A percentile compares a stretch with the other conserved stretches of the same genome.
Evolutionary conservation across 2,888 invertebrate species (phyloP).

Genomic region (Agrilus biguttatus): DNA sequence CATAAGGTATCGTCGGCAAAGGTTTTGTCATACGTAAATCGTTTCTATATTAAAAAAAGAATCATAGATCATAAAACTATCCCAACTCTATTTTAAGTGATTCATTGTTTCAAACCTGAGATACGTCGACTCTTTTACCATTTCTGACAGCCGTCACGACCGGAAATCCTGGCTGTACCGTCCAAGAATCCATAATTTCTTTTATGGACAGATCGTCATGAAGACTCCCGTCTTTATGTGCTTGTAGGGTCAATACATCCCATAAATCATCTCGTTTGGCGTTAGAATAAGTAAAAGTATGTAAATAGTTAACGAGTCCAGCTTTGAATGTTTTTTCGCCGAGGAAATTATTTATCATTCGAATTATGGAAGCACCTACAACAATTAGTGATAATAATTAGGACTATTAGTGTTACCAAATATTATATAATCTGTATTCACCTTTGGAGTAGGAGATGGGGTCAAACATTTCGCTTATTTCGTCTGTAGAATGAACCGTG

Average conservation of each 20-base stretch:
- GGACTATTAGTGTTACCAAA: neutral
- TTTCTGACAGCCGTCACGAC: conserved; percentile 40
- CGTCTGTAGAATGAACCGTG: conserved; percentile 42
- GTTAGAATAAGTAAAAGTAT: conserved; percentile 39
- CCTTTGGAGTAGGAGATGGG: conserved; percentile 58
- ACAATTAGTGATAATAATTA: conserved; percentile 4
- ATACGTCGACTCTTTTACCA: conserved; percentile 25
- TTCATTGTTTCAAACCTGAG: conserved; percentile 24
- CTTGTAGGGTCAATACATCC: conserved; percentile 44
- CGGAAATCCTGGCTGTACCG: conserved; percentile 52
- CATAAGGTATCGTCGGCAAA: conserved; percentile 23
- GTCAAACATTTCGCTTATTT: conserved; percentile 56
- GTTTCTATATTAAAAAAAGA: conserved; percentile 18
- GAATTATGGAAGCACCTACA: conserved; percentile 49
- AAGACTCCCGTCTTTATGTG: conserved; percentile 26
- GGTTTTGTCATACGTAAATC: conserved; percentile 19
- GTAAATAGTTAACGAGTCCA: conserved; percentile 38
- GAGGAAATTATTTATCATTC: conserved; percentile 58
- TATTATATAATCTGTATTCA: neutral
- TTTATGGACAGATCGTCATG: conserved; percentile 34
- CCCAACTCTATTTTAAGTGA: neutral
- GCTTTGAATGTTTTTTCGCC: conserved; percentile 44
- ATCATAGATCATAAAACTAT: neutral
- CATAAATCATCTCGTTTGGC: conserved; percentile 57
- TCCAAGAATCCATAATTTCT: conserved; percentile 55